Evolutionary conservation across 2,113 vertebrate genomes (phyloP).

Genomic region (Lampris megalopsis): DNA sequence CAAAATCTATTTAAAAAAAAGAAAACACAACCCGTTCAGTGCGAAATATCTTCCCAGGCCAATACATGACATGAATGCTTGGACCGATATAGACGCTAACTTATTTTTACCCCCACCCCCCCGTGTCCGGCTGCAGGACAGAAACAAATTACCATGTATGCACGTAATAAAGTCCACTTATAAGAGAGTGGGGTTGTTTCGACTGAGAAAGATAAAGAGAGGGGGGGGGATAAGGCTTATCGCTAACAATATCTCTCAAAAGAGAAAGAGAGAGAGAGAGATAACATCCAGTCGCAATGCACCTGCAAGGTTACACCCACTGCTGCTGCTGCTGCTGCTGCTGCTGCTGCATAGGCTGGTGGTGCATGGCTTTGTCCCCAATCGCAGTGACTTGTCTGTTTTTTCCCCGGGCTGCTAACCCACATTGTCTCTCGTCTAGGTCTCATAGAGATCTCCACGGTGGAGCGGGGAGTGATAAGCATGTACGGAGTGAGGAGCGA

Average conservation of each 20-base stretch:
- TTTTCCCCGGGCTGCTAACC: conserved; percentile 9
- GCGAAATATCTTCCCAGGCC: conserved; percentile 67
- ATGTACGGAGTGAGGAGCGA: conserved; percentile 91
- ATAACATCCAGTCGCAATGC: conserved; percentile 76
- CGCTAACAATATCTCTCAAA: no score
- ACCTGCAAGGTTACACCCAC: conserved; percentile 82
- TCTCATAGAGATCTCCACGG: conserved; percentile 95
- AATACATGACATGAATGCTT: conserved; percentile 79
- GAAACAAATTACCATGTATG: conserved; percentile 54
- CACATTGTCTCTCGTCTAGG: conserved; percentile 73
- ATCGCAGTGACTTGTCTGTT: conserved; percentile 33
- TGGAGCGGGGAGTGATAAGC: conserved; percentile 95
- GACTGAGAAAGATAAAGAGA: no score
- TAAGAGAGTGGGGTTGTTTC: not conserved
- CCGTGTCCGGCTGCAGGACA: conserved; percentile 70
- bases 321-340: conserved; percentile 20
- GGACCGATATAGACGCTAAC: conserved; percentile 78
- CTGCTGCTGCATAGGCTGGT: conserved; percentile 56
- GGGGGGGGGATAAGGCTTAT: no score
- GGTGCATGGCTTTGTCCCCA: conserved; percentile 53
- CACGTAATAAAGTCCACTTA: conserved; percentile 43
- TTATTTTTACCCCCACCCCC: conserved; percentile 81
- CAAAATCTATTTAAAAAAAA: conserved; percentile 68
- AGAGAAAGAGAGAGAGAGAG: conserved; percentile 14
- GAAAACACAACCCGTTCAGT: conserved; percentile 77